Evolutionary conservation across 2,113 vertebrate species (phyloP), one percentile per base, ranked within the genome.

Genomic region (Chloebia gouldiae): DNA sequence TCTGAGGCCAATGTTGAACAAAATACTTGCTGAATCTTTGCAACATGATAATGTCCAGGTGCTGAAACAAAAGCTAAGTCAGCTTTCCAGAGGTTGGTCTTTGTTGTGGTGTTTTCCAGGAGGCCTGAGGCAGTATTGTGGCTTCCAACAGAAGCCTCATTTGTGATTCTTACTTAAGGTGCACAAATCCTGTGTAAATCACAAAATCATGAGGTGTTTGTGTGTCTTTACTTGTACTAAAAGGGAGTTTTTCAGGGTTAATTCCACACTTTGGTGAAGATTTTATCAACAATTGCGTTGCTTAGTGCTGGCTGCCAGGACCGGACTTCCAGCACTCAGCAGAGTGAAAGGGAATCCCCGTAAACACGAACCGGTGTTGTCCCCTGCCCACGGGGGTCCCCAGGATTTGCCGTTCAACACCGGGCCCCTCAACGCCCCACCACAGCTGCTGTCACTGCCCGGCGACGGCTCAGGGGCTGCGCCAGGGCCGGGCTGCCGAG

Each of bases 61-160:
- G 47, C 42, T 71, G 49, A 57, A 79, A 79, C 35, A 79, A 53
- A 64, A 92, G 59, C 57, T 10, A 63, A 71, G 31, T n/a, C 22
- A 9, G 12, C 15, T 85, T 64, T 31, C 40, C n/a, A 37, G 53
- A 71, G 31, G 13, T 1, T 63, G 11, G 20, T 2, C 37, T 66
- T 54, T 56, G 27, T 16, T 73, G 47, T 23, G 27, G 18, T 20
- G 15, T 59, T 70, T 89, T 66, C 28, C 27, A 27, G 54, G 16
- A 6, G 3, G 5, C 5, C 45, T 15, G n/a, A 69, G 37, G 50
- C 53, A 39, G 4, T 2, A 50, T 4, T 3, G 1, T 2, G 6
- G 65, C 11, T 15, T 72, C 47, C 57, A 57, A 30, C n/a, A 77
- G 30, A 81, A 63, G 14, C 44, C 40, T 72, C 13, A 40, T 23